Evolutionary conservation across 2,113 vertebrate genomes (phyloP).

Genomic region (Nyctereutes procyonoides): DNA sequence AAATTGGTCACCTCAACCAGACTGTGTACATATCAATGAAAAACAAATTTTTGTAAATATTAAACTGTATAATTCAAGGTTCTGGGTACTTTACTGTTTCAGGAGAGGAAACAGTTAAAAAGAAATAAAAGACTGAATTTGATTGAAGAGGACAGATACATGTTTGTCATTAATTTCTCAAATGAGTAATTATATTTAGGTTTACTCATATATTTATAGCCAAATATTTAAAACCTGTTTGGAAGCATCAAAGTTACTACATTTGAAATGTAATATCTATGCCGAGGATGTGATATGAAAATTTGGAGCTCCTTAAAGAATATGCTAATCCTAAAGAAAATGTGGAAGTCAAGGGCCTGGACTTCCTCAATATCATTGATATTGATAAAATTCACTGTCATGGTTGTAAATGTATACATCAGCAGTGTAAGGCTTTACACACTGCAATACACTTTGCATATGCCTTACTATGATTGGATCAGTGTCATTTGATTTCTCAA

Average conservation of each 20-base stretch:
- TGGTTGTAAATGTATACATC: background rate
- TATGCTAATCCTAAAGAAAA: background rate
- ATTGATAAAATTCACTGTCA: background rate
- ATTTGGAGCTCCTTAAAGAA: background rate
- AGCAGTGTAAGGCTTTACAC: background rate
- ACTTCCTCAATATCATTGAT: background rate
- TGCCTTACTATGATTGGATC: background rate
- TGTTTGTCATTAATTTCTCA: background rate
- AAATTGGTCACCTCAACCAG: background rate
- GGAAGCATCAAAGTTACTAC: background rate
- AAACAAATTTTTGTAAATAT: background rate
- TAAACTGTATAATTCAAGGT: background rate
- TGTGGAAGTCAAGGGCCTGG: background rate
- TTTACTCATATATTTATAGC: background rate
- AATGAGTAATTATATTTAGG: background rate
- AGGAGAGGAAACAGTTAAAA: background rate
- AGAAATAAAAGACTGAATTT: background rate
- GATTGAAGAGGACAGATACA: background rate
- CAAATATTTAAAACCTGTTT: background rate
- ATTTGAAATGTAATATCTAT: background rate
- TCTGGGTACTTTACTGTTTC: background rate
- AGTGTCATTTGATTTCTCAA: background rate
- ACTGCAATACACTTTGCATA: background rate
- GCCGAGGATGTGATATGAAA: background rate
- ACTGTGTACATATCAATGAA: background rate